Evolutionary conservation across 1,140 invertebrate species (phyloP), one percentile per base, ranked within the genome.

Genomic region (Drosophila punjabiensis): DNA sequence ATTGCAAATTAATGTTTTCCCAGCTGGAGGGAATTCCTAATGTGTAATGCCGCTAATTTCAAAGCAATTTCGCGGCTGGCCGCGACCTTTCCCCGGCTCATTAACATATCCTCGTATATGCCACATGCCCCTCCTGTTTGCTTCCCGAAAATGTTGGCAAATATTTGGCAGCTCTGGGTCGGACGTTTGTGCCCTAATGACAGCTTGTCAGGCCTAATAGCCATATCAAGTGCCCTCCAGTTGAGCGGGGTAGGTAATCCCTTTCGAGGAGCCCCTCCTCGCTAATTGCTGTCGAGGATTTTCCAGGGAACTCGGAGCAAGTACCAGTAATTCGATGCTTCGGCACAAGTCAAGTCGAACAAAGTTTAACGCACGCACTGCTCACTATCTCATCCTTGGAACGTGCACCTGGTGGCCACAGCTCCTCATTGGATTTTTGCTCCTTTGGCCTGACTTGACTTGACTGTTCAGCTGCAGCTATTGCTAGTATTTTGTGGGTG

Each of bases 121-220:
- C 16, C 30, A 28, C 30, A 28, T 33, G 52, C 30, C 35, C 37
- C 35, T 24, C 20, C 14, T 82, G 86, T 85, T 89, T 82, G 55
- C 67, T 68, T 59, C 66, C 48, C 14, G 14, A 30, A 90, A 88
- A 81, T 68, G 80, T 67, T 77, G 61, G 68, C 84, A 70, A 88
- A 90, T 85, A 89, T 89, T 85, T 85, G 82, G 35, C n/a, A 11
- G 47, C 58, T 53, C 68, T 39, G 70, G 63, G 43, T 20, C 18
- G 65, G 45, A 76, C 43, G 65, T 39, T 69, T 56, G 75, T 39
- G 20, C n/a, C 14, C 67, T 74, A 76, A 82, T 63, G 81, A 88
- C 85, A 79, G 81, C 81, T 73, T 85, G 82, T 90, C 81, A 63
- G 75, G 80, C 86, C 79, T 85, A 90, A 89, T 86, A 69, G 76